Percentiles rank a stretch among this genome's conserved stretches.
Conservation (phyloP, 2,113 vertebrate genomes). For the Kryptolebias marmoratus region DNA sequence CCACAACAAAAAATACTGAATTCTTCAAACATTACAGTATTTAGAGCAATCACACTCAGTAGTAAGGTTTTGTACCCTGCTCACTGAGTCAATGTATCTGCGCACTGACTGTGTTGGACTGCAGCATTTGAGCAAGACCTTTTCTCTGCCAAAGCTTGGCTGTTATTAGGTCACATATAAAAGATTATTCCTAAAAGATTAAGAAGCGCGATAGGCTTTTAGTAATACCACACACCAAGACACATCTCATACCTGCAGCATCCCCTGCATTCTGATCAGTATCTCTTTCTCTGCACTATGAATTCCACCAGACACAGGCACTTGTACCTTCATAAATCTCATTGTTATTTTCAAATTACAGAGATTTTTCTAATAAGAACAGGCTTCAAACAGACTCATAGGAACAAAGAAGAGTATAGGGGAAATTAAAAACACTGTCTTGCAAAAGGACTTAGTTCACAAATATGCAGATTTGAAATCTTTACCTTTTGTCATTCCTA, state of each 20-base stretch:
- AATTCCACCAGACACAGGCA: conserved; percentile 77
- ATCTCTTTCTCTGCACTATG: conserved; percentile 56
- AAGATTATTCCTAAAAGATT: conserved; percentile 49
- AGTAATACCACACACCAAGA: conserved; percentile 56
- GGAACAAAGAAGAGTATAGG: conserved; percentile 38
- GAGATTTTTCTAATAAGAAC: conserved; percentile 92
- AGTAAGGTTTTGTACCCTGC: too few relatives aligned
- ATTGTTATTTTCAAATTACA: conserved; percentile 89
- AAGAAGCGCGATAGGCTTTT: conserved; percentile 48
- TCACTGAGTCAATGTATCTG: too few relatives aligned
- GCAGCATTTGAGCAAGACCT: too few relatives aligned
- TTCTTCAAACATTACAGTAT: too few relatives aligned
- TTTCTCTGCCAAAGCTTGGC: too few relatives aligned
- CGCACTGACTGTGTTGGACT: too few relatives aligned
- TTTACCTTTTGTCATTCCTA: neutral
- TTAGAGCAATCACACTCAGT: too few relatives aligned
- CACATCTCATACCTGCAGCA: conserved; percentile 65
- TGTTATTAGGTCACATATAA: too few relatives aligned
- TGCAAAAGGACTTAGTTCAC: conserved; percentile 13
- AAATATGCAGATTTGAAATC: conserved; percentile 5
- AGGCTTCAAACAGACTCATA: conserved; percentile 55
- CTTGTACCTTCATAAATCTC: conserved; percentile 79
- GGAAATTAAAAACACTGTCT: neutral
- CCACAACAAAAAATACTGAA: too few relatives aligned
- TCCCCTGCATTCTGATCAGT: conserved; percentile 58